Base-by-base conservation (phyloP, 37 sponge, comb jelly and placozoan species). In the Trichoplax adhaerens region DNA sequence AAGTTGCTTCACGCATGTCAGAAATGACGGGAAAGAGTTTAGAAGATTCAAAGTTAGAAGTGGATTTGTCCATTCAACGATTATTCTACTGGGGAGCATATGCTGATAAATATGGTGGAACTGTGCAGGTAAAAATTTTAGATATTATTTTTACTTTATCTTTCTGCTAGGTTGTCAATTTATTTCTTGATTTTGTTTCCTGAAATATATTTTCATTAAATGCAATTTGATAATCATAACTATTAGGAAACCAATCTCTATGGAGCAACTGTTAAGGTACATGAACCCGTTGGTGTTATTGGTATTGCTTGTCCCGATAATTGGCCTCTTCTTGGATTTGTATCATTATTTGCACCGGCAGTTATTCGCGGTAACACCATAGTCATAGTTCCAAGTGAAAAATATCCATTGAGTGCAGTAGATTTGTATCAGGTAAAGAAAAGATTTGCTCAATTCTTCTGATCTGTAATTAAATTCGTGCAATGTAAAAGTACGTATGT, bases 21-120 rank as follows among this genome's bases (percentile, higher is more conserved):
- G 62, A 58, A 65, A 89, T 93, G 91, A 89, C 84, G 5, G 84
- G 94, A 62, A 51, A 76, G 50, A 7, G 69, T 50, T 57, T 78
- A 50, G 80, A 71, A 54, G 88, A 83, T 51, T 72, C 78, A n/a
- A 53, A 69, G 78, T 65, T 71, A 48, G 94, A 93, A 69, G 97
- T 95, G 59, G 89, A 95, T 61, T 60, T 75, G 7, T 52, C 97
- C 54, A 83, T 95, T 54, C 84, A 85, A 72, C 49, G 92, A n/a
- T 87, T 95, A 50, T 95, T 91, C 78, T 79, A 87, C 73, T 91
- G 88, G 80, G 97, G 93, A 10, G 97, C 93, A 46, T 91, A 91
- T 78, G 92, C 93, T 75, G 97, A 95, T 86, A 93, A 93, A 58
- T 93, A 83, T 55, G 94, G 94, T 50, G 91, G 94, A 0, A 65